A percentile compares a stretch with the other conserved stretches of the same genome.
Conservation (phyloP, 2,797 vertebrate genomes). For the Tragelaphus oryx region DNA sequence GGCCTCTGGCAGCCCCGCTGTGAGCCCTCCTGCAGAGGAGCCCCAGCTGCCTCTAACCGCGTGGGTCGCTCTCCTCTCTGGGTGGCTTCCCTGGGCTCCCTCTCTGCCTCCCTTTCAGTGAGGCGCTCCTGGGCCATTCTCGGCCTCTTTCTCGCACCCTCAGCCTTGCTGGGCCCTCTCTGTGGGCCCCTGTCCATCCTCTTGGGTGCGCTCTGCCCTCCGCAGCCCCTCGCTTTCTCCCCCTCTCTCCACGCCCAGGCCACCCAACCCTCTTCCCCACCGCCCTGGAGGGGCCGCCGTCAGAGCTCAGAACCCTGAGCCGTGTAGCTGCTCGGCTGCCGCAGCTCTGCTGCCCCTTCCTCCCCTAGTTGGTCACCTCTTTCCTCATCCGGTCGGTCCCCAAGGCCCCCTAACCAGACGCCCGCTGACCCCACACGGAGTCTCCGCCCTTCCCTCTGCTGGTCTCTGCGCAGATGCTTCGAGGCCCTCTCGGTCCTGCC, state of each 20-base stretch:
- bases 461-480: neutral
- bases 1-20: neutral
- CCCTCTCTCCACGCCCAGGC: neutral
- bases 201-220: neutral
- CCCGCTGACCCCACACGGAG: accelerated
- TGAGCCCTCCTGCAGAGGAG: neutral
- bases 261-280: neutral
- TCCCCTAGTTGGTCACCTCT: neutral
- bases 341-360: neutral
- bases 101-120: neutral
- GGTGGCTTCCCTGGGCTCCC: neutral
- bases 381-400: neutral
- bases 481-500: neutral
- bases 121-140: neutral
- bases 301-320: neutral
- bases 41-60: neutral
- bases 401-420: neutral
- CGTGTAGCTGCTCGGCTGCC: neutral
- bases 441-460: neutral
- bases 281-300: accelerated
- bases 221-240: neutral
- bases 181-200: accelerated
- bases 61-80: accelerated
- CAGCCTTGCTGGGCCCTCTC: neutral
- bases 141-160: accelerated